Percentiles rank a stretch among this genome's conserved stretches.
phyloP scores from a whole-genome alignment of 2,888 invertebrate species.

The Hedya salicella region DNA sequence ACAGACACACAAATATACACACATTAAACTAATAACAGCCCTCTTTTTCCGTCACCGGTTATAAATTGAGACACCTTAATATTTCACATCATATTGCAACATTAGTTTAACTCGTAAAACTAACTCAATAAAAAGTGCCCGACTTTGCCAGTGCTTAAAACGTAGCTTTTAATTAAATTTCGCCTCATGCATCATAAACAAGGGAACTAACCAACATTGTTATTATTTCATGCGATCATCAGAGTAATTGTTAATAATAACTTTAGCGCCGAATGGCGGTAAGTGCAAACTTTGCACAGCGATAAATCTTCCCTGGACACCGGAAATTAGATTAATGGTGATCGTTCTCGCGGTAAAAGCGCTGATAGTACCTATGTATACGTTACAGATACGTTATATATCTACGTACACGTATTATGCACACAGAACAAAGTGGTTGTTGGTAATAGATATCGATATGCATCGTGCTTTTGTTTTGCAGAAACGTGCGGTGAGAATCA shows the following conservation, averaged over 20 bases:
- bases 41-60: no score
- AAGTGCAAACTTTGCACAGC: conserved; percentile 39
- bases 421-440: no score
- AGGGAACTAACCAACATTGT: conserved; percentile 22
- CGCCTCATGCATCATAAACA: conserved; percentile 27
- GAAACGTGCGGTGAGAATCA: no score
- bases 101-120: neutral
- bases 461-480: no score
- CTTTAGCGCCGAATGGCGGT: conserved; percentile 36
- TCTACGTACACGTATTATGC: neutral
- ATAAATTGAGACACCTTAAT: no score
- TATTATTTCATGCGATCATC: conserved; percentile 34
- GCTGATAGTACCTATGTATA: conserved; percentile 21
- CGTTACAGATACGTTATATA: neutral
- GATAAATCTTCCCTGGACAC: conserved; percentile 43
- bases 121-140: neutral
- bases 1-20: no score
- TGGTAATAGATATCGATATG: no score
- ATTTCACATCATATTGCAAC: neutral
- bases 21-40: no score
- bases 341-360: conserved; percentile 41
- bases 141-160: neutral
- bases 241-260: conserved; percentile 44
- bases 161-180: conserved; percentile 13
- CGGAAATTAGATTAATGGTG: conserved; percentile 45